A percentile compares a stretch with the other conserved stretches of the same genome.
Conservation (phyloP, 2,888 invertebrate species). For the Phlogophora meticulosa region DNA sequence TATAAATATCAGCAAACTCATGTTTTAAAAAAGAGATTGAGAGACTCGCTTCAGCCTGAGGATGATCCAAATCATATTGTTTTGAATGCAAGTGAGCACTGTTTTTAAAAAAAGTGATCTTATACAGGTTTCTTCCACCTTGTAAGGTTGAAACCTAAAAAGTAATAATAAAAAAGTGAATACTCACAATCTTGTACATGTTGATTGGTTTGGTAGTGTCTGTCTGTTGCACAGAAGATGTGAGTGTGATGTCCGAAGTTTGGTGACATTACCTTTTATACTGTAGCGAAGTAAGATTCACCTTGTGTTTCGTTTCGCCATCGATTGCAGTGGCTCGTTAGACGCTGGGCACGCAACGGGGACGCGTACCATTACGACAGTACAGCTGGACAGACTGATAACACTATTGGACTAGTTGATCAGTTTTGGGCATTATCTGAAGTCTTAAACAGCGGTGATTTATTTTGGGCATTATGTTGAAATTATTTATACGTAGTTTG, state of each 20-base stretch:
- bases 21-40: background rate
- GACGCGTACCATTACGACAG: constrained; percentile 82
- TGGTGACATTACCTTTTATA: constrained; percentile 88
- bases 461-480: background rate
- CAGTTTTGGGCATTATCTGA: constrained; percentile 69
- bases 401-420: constrained; percentile 69
- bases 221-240: constrained; percentile 81
- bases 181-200: constrained; percentile 86
- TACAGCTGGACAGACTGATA: constrained; percentile 74
- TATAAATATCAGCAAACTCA: background rate
- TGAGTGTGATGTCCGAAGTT: constrained; percentile 81
- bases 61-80: background rate
- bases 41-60: too few species aligned
- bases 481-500: background rate
- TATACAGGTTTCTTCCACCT: too few species aligned
- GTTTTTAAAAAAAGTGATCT: background rate
- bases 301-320: constrained; percentile 88
- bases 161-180: background rate
- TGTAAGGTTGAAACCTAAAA: too few species aligned
- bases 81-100: background rate
- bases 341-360: constrained; percentile 85
- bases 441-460: constrained; percentile 36
- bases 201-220: constrained; percentile 73
- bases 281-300: constrained; percentile 84
- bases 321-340: constrained; percentile 79